A percentile compares a stretch with the other conserved stretches of the same genome.
Conservation (phyloP, 2,113 vertebrate species). For the Corapipo altera region DNA sequence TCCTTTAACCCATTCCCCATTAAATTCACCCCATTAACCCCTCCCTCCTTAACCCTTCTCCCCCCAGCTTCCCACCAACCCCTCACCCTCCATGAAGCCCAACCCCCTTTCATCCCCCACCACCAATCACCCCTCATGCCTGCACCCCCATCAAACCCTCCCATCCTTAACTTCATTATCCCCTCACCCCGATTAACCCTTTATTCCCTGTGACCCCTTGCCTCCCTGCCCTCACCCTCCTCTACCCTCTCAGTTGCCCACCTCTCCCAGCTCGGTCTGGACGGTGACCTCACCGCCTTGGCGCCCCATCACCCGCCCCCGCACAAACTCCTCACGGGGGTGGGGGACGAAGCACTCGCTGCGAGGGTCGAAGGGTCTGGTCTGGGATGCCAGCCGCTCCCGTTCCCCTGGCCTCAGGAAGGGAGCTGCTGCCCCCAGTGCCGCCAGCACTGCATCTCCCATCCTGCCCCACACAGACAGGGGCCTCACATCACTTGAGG, state of each 20-base stretch:
- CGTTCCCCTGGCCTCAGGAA: neutral
- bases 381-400: neutral
- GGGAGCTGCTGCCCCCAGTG: neutral
- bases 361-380: neutral
- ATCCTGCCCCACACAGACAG: neutral
- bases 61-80: neutral
- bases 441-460: neutral
- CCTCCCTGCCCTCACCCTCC: no score
- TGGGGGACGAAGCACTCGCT: slow-evolving; percentile 2
- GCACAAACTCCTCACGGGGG: neutral
- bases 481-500: neutral
- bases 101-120: neutral
- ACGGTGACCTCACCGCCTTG: neutral
- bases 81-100: neutral
- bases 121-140: no score
- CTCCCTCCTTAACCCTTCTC: neutral
- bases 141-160: neutral
- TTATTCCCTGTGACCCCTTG: neutral
- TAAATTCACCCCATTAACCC: neutral
- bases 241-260: neutral
- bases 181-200: neutral
- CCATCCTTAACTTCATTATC: neutral
- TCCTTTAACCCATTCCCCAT: neutral
- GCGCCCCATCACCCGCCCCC: neutral
- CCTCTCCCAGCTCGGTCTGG: slow-evolving; percentile 8